Evolutionary conservation across 2,888 invertebrate genomes (phyloP).

Genomic region (Scaptomyza flava): DNA sequence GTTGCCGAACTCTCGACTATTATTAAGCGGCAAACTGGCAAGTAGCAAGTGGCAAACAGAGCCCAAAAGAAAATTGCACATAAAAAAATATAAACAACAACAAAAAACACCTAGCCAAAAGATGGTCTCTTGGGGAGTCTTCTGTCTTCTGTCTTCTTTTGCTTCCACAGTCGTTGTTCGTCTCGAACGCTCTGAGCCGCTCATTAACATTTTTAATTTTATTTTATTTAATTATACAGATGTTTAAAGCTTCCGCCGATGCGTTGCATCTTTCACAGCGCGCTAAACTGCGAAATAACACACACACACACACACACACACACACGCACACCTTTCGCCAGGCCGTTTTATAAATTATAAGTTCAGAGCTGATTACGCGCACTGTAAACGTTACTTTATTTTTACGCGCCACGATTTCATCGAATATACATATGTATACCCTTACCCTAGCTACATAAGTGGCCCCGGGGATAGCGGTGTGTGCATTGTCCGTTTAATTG

Average conservation of each 20-base stretch:
- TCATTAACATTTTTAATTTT: constrained; percentile 80
- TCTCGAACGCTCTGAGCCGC: constrained; percentile 31
- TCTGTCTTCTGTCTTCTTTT: neutral
- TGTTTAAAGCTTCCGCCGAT: constrained; percentile 79
- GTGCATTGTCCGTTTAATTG: constrained; percentile 56
- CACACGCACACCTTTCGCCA: constrained; percentile 15
- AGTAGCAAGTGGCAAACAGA: constrained; percentile 12
- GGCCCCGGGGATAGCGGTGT: constrained; percentile 10
- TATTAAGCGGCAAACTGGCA: constrained; percentile 10
- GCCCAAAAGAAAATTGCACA: constrained; percentile 24
- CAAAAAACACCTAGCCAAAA: neutral
- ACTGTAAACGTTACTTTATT: constrained; percentile 70
- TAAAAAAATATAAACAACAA: neutral
- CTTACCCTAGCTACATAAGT: neutral
- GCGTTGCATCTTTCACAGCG: constrained; percentile 63
- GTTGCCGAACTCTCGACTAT: neutral
- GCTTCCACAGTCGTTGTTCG: constrained; percentile 1
- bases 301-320: constrained; percentile 20
- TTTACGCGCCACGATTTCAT: constrained; percentile 55
- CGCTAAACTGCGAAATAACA: constrained; percentile 74
- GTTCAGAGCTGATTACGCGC: constrained; percentile 81
- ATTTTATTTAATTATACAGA: constrained; percentile 80
- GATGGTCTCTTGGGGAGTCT: neutral
- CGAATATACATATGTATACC: neutral
- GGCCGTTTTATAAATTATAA: constrained; percentile 69